Evolutionary conservation across 1,140 invertebrate species (phyloP).

Genomic region (Ostrea denselamellosa): DNA sequence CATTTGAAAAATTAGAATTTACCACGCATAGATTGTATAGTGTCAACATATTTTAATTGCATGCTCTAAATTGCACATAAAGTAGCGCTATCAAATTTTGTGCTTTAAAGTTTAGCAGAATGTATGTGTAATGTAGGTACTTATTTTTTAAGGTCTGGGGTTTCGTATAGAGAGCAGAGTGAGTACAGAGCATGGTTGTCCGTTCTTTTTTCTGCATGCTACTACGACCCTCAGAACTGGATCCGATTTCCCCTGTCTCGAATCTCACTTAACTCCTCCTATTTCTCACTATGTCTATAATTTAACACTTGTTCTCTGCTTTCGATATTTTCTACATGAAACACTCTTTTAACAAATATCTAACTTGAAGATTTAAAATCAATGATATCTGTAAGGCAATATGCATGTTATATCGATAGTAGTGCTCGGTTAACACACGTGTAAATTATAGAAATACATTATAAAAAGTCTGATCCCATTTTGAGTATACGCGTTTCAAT

Average conservation of each 20-base stretch:
- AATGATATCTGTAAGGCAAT: background rate
- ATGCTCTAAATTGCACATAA: background rate
- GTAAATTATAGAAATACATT: too few relatives aligned
- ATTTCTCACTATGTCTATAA: background rate
- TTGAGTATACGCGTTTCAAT: background rate
- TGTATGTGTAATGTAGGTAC: slow-evolving; percentile 14
- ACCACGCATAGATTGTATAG: background rate
- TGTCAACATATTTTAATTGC: background rate
- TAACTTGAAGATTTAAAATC: background rate
- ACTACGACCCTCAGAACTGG: too few relatives aligned
- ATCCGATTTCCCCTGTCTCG: background rate
- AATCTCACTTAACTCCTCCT: background rate
- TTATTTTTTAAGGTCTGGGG: slow-evolving; percentile 22
- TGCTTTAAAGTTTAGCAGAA: background rate
- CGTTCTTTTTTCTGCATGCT: background rate
- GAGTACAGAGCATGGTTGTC: slow-evolving; percentile 10
- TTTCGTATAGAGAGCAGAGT: slow-evolving; percentile 7
- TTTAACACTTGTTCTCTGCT: background rate
- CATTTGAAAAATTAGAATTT: background rate
- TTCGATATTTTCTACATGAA: background rate
- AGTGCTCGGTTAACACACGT: background rate
- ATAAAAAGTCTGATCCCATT: too few relatives aligned
- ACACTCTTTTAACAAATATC: background rate
- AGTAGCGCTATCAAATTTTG: background rate
- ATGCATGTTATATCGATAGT: background rate